A percentile compares a stretch with the other conserved stretches of the same genome.
phyloP scores from a whole-genome alignment of 2,113 vertebrate species.

The Osmerus eperlanus region DNA sequence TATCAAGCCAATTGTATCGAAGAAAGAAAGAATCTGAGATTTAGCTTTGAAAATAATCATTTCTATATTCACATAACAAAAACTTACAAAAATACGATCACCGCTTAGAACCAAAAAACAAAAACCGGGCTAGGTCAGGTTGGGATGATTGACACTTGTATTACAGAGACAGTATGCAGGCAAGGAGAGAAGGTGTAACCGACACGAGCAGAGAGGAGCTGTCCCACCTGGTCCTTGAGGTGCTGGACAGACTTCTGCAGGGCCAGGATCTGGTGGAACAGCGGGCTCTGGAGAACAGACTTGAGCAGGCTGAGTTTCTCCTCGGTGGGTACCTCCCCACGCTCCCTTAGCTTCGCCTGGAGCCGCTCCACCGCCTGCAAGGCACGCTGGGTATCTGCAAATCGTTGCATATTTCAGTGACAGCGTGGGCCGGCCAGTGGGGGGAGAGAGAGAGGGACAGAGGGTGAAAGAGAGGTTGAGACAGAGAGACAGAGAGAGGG shows the following conservation, averaged over 20 bases:
- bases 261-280: conserved; percentile 93
- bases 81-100: too few relatives aligned
- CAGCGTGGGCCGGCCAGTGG: conserved; percentile 23
- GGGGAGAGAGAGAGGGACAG: conserved; percentile 19
- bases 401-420: conserved; percentile 63
- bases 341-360: conserved; percentile 88
- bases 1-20: too few relatives aligned
- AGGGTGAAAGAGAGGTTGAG: not conserved
- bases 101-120: too few relatives aligned
- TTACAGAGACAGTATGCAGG: too few relatives aligned
- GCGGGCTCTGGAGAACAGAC: conserved; percentile 93
- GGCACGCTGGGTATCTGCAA: conserved; percentile 86
- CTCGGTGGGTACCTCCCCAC: conserved; percentile 84
- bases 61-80: too few relatives aligned
- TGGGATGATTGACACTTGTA: too few relatives aligned
- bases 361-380: conserved; percentile 94
- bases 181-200: not conserved
- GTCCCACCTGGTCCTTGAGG: conserved; percentile 87
- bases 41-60: too few relatives aligned
- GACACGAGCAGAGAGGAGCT: not conserved
- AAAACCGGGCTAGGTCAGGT: too few relatives aligned
- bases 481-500: not conserved
- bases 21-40: too few relatives aligned
- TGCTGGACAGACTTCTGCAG: conserved; percentile 92
- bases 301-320: conserved; percentile 89